These are phyloP conservation scores for Archaeoteleia sp. DNA, from an alignment of 2,888 invertebrate genomes.

Conservation along the genomic window DNA sequence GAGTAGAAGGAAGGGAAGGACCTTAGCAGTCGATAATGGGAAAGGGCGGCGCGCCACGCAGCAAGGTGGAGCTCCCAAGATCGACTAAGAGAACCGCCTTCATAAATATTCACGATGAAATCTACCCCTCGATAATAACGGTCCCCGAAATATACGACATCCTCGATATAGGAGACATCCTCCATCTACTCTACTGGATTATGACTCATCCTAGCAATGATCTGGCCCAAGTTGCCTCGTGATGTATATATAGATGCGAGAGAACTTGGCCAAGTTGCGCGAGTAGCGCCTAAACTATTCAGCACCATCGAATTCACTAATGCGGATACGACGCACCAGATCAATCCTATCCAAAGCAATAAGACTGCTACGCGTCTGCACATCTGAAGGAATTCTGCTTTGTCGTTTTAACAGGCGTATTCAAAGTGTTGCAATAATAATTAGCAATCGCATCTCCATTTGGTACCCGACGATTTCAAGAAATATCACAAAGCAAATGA, in stretches of 20 bases:
- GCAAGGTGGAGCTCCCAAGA: constrained; percentile 38
- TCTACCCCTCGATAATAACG: constrained; percentile 74
- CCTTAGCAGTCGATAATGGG: constrained; percentile 55
- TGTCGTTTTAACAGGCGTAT: constrained; percentile 12
- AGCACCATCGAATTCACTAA: constrained; percentile 37
- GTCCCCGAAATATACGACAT: constrained; percentile 68
- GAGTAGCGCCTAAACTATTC: constrained; percentile 43
- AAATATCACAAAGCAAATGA: neutral
- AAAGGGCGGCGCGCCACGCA: constrained; percentile 30
- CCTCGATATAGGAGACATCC: constrained; percentile 58
- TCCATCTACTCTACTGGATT: constrained; percentile 57
- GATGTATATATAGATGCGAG: constrained; percentile 42
- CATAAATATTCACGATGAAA: constrained; percentile 75
- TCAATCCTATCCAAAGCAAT: constrained; percentile 24
- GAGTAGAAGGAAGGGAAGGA: constrained; percentile 23
- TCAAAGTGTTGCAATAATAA: constrained; percentile 41
- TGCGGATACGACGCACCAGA: constrained; percentile 28
- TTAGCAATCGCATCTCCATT: constrained; percentile 19
- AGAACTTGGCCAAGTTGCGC: constrained; percentile 45
- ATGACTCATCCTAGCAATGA: constrained; percentile 49
- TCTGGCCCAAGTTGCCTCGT: constrained; percentile 44
- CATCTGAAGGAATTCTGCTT: constrained; percentile 25
- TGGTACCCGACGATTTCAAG: neutral
- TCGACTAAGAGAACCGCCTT: constrained; percentile 63
- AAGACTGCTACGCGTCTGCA: constrained; percentile 25